Percentiles rank a stretch among this genome's conserved stretches.
These are phyloP conservation scores for Rugalucina vietnamica DNA, from an alignment of 2,888 invertebrate genomes.

Conservation along the genomic window DNA sequence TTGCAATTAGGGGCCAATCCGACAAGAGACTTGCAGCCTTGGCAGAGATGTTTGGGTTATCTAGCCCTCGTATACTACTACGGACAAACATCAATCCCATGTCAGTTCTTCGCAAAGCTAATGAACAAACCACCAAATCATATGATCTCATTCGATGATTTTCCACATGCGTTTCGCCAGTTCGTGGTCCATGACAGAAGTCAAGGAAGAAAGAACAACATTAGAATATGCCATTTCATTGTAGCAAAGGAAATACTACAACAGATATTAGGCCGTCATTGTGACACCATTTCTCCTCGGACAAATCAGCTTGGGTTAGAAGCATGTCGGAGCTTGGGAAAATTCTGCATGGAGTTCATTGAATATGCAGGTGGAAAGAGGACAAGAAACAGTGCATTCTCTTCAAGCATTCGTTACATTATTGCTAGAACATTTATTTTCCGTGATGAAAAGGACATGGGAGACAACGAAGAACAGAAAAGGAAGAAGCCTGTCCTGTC, in stretches of 20 bases:
- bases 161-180: slow-evolving; percentile 45
- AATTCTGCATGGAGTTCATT: slow-evolving; percentile 59
- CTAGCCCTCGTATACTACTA: slow-evolving; percentile 54
- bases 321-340: slow-evolving; percentile 52
- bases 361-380: slow-evolving; percentile 55
- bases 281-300: neutral
- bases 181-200: slow-evolving; percentile 55
- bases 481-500: slow-evolving; percentile 56
- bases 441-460: slow-evolving; percentile 62
- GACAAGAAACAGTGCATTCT: slow-evolving; percentile 22
- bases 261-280: slow-evolving; percentile 46
- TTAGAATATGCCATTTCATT: slow-evolving; percentile 58
- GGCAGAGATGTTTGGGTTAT: slow-evolving; percentile 45
- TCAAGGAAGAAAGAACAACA: slow-evolving; percentile 43
- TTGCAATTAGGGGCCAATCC: slow-evolving; percentile 35
- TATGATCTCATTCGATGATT: slow-evolving; percentile 35
- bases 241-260: slow-evolving; percentile 67
- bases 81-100: slow-evolving; percentile 53
- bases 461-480: slow-evolving; percentile 44
- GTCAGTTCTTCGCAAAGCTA: slow-evolving; percentile 52
- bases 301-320: slow-evolving; percentile 35
- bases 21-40: slow-evolving; percentile 23
- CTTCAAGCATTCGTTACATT: slow-evolving; percentile 46
- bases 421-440: slow-evolving; percentile 65
- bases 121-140: slow-evolving; percentile 46